Evolutionary conservation across 2,113 vertebrate genomes (phyloP).

Genomic region (Phodopus roborovskii): DNA sequence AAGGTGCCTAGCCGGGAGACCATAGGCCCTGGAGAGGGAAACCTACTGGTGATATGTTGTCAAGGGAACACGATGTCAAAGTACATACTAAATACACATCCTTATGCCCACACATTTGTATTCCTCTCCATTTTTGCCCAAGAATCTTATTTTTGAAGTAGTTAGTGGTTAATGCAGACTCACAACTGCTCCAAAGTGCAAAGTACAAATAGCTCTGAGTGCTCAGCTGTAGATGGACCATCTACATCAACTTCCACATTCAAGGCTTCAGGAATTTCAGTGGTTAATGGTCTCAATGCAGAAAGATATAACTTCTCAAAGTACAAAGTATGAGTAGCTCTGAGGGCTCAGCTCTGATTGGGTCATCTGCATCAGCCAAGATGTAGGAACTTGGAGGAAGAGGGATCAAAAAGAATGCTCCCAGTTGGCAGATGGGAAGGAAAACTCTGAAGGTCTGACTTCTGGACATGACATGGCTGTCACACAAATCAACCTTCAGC

Average conservation of each 20-base stretch:
- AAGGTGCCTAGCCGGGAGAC: neutral
- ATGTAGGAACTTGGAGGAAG: no score
- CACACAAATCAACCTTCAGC: neutral
- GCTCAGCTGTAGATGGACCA: neutral
- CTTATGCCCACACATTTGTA: neutral
- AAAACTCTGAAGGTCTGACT: neutral
- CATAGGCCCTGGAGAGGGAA: no score
- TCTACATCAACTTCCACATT: neutral
- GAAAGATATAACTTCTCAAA: neutral
- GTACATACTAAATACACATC: no score
- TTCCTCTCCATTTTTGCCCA: neutral
- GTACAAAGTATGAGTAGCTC: no score
- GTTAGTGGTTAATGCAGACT: neutral
- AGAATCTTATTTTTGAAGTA: neutral
- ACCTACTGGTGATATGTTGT: neutral
- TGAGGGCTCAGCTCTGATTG: neutral
- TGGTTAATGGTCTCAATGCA: neutral
- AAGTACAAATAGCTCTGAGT: neutral
- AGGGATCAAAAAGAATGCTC: neutral
- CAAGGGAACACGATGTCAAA: neutral
- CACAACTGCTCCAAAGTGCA: neutral
- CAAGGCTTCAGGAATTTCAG: neutral
- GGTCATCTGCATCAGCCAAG: neutral
- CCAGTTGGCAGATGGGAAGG: neutral
- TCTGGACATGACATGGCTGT: neutral